Evolutionary conservation across 2,888 invertebrate species (phyloP).

Genomic region (Drosophila demipolita): DNA sequence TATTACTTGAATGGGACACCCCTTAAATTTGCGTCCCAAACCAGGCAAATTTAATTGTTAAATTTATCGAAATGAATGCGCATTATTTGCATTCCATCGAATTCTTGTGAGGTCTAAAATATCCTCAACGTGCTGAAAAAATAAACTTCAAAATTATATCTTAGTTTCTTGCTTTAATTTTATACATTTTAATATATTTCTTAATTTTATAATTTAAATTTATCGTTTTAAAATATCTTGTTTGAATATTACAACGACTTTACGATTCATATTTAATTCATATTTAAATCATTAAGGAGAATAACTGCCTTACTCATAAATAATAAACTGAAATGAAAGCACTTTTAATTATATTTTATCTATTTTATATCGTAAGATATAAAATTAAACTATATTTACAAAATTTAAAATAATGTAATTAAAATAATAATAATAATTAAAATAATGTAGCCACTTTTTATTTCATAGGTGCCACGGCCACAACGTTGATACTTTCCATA

Average conservation of each 20-base stretch:
- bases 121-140: background rate
- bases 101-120: background rate
- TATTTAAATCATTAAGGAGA: too few species aligned
- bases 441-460: background rate
- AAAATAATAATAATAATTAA: background rate
- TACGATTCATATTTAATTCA: too few species aligned
- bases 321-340: background rate
- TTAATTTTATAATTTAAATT: background rate
- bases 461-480: background rate
- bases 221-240: too few species aligned
- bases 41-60: too few species aligned
- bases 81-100: background rate
- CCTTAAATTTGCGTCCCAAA: too few species aligned
- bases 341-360: background rate
- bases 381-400: background rate
- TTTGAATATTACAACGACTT: too few species aligned
- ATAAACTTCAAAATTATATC: background rate
- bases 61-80: background rate
- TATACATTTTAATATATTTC: background rate
- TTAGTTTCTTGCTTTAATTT: background rate
- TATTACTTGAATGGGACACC: background rate
- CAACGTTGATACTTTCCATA: conserved; percentile 12
- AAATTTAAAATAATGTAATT: background rate
- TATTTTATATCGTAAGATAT: background rate
- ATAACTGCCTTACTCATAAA: background rate